Base-by-base conservation (phyloP, 2,113 vertebrate species). In the Chinchilla lanigera region DNA sequence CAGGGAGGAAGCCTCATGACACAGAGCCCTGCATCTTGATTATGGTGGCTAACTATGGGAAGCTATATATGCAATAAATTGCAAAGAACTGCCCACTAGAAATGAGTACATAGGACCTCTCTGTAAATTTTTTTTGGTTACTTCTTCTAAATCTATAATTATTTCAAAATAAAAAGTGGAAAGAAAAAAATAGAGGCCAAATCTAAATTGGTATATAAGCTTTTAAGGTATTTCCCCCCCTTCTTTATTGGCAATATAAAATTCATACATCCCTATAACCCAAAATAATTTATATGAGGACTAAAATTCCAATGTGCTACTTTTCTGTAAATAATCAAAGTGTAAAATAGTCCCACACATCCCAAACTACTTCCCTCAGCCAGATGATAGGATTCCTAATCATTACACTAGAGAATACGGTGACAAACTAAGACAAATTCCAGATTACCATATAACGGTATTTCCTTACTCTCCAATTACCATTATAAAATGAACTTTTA, bases 121-220 rank as follows among this genome's bases (percentile, higher is more conserved):
- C 33, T 69, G 22, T 13, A 47, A 4, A 3, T 60, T 58, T 47
- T 26, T 38, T 73, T 19, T 28, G 5, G 7, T 65, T 95, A 82
- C 33, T 93, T 96, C 44, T 94, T 93, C 6, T 82, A 28, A 91
- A 69, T 63, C 56, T 52, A 26, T 67, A 84, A 87, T 82, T 67
- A 82, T 85, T 88, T 93, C n/a, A 80, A 94, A 92, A 87, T 44
- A 61, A 96, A 95, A 93, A 58, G 20, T 56, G 81, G 83, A 92
- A 88, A 86, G 19, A 13, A 58, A 71, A 52, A 54, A 26, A 28
- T 1, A 71, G 38, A 63, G 19, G 22, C 44, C 75, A 82, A 93
- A 75, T n/a, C 33, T 58, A 96, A 84, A 88, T 41, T 90, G 41
- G 30, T 69, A 91, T 41, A 11, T 16, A 92, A 56, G 73, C n/a